Base-by-base conservation (phyloP, 2,797 vertebrate species). In the Tarsius wallacei region DNA sequence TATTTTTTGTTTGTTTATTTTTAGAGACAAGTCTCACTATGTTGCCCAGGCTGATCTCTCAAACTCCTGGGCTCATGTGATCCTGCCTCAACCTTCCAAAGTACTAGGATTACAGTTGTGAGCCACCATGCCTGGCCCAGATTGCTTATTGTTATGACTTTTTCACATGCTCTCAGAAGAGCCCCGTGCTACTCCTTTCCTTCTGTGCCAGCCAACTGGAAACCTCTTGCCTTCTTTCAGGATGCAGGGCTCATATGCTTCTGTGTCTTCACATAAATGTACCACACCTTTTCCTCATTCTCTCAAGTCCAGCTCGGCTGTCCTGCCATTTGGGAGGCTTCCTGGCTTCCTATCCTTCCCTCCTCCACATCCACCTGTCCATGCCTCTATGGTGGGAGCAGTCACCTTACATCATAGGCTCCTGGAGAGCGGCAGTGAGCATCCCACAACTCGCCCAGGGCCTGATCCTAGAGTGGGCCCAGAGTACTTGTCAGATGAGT, bases 81-180 rank as follows among this genome's bases (percentile, higher is more conserved):
- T 70, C 66, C n/a, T 19, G 8, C 66, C 66, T 70, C 66, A 2
- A 19, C 66, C 66, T 70, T 19, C 33, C n/a, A 70, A 21, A 70
- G 17, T 12, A 17, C 66, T 70, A 17, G 66, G 19, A 70, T 70
- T 70, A 70, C 19, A 70, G 17, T 17, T 19, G 2, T 70, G n/a
- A 70, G 66, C 28, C 63, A 64, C 63, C 7, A 28, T 9, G 2
- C 66, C 66, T 4, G 4, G 66, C n/a, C 63, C 42, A 61, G 15
- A 33, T 66, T 59, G 33, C n/a, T 89, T 66, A n/a, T 90, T 86
- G 22, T 83, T 89, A 55, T 0, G 15, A 55, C 24, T 63, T 78
- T 90, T 49, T 92, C n/a, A 88, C 14, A 61, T 90, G 63, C 61
- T 87, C 2, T 64, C 42, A 68, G 49, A 70, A 83, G 80, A 94